Base-by-base conservation (phyloP, 2,888 invertebrate species). In the Formica aserva region DNA sequence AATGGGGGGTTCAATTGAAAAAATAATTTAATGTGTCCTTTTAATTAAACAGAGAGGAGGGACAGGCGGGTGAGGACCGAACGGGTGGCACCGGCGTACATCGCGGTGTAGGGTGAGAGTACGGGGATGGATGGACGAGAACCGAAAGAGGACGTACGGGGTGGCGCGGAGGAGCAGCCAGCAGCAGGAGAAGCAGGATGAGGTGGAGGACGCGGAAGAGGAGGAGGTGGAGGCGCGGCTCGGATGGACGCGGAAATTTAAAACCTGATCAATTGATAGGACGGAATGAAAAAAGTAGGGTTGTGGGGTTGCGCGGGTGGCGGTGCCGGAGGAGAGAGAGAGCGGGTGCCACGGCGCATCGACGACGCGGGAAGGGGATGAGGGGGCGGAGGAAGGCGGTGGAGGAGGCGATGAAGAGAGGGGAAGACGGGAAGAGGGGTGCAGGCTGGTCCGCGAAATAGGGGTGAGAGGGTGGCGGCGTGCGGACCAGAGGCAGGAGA, bases 211-310 rank as follows among this genome's bases (percentile, higher is more conserved):
- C 91, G 89, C 77, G 92, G 91, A 93, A 93, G 93, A 92, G 93
- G 94, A 93, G 90, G 92, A 91, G 92, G 93, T 90, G 92, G 93
- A 92, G 94, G 94, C 94, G 94, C 93, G 94, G 94, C 94, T 94
- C 94, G 94, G 94, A 94, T 94, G 94, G 94, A 94, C 94, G 94
- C 94, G 94, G 94, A 94, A 94, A 94, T 94, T 94, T 94, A 94
- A 94, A 94, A 94, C 94, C 94, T 94, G 94, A 94, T 94, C 94
- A 94, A 94, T 94, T 94, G 94, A 94, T 94, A 94, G 94, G 94
- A 94, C 92, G 94, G 94, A 94, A 94, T 94, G 94, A 94, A 94
- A 94, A 94, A 94, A 94, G 95, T 94, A 95, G 95, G 94, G 93
- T 93, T 92, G 93, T 92, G 93, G 92, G 93, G 93, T 89, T 90